Conservation (phyloP, 2,113 vertebrate genomes). For the Rhynchomys soricoides region DNA sequence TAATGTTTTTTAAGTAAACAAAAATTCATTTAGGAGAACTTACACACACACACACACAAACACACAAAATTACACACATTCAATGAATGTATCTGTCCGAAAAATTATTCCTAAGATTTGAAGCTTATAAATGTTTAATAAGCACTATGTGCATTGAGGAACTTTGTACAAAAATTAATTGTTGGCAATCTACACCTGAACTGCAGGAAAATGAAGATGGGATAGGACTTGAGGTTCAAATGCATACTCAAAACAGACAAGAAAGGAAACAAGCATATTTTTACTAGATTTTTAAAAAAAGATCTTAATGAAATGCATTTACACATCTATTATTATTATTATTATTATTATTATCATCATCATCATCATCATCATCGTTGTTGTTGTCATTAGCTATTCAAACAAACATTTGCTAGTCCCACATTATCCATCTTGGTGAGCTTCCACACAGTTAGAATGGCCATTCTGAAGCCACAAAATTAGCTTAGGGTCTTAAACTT, state of each 20-base stretch:
- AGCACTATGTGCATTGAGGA: neutral
- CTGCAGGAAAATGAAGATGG: too few species aligned
- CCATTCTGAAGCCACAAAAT: neutral
- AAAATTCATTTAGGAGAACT: neutral
- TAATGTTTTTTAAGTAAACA: neutral
- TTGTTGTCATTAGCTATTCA: too few species aligned
- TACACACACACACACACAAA: neutral
- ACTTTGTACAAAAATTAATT: neutral
- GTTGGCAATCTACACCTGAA: neutral
- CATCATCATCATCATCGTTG: too few species aligned
- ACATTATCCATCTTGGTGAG: too few species aligned
- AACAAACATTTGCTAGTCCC: too few species aligned
- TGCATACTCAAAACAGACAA: too few species aligned
- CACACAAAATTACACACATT: neutral
- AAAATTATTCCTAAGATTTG: slow-evolving; percentile 54
- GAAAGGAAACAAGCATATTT: too few species aligned
- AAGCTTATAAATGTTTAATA: slow-evolving; percentile 11
- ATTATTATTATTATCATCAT: too few species aligned
- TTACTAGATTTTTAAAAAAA: too few species aligned
- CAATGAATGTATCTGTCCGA: neutral
- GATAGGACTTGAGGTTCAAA: too few species aligned
- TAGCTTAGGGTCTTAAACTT: neutral
- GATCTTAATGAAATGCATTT: too few species aligned
- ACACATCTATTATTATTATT: too few species aligned
- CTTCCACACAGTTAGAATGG: neutral